Percentiles rank a stretch among this genome's conserved stretches.
Conservation (phyloP, 2,113 vertebrate species). For the Sphyrna mokarran region DNA sequence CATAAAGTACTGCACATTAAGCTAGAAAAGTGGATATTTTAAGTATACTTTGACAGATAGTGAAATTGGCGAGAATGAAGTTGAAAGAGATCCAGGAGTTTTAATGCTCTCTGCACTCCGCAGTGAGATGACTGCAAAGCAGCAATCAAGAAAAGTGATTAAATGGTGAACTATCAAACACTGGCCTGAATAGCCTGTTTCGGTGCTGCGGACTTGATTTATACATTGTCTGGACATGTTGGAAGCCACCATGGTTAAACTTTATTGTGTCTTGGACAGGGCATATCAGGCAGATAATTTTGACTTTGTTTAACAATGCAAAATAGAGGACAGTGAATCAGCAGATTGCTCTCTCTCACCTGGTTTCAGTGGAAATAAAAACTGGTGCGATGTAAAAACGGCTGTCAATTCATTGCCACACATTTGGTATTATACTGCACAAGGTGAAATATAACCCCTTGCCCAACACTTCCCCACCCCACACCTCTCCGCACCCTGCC, state of each 20-base stretch:
- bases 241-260: neutral
- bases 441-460: too few relatives aligned
- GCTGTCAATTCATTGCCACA: too few relatives aligned
- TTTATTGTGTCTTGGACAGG: neutral
- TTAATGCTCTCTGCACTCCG: neutral
- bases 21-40: neutral
- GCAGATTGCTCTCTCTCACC: neutral
- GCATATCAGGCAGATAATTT: neutral
- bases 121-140: neutral
- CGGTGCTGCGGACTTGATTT: too few relatives aligned
- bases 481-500: too few relatives aligned
- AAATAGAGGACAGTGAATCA: too few relatives aligned
- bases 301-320: too few relatives aligned
- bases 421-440: too few relatives aligned
- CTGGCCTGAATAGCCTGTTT: too few relatives aligned
- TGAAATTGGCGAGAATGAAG: neutral
- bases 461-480: too few relatives aligned
- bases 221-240: neutral
- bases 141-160: neutral
- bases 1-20: neutral
- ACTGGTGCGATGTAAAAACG: too few relatives aligned
- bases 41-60: neutral
- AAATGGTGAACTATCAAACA: neutral
- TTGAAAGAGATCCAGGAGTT: too few relatives aligned
- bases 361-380: neutral